These are phyloP conservation scores for Motacilla tschutschensis DNA, from an alignment of 2,113 vertebrate genomes.

Conservation along the genomic window DNA sequence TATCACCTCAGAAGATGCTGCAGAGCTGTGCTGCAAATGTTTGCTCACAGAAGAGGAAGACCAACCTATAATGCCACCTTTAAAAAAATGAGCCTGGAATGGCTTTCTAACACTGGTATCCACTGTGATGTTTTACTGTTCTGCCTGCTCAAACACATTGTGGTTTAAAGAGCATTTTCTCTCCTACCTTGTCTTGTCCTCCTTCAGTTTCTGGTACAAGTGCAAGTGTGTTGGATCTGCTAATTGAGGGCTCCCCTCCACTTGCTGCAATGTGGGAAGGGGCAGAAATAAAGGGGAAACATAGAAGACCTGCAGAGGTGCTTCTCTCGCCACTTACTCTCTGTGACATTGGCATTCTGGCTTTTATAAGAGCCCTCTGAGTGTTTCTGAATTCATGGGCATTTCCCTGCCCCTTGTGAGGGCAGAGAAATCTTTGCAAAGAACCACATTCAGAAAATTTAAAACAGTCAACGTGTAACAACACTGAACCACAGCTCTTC, in stretches of 20 bases:
- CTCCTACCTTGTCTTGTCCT: neutral
- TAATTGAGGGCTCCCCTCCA: neutral
- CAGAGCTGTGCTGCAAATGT: neutral
- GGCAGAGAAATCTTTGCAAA: neutral
- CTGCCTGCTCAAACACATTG: neutral
- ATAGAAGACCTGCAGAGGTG: neutral
- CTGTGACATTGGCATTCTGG: neutral
- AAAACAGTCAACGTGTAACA: neutral
- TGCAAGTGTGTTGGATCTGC: neutral
- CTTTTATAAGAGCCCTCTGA: neutral
- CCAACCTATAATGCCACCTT: neutral
- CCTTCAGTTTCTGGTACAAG: neutral
- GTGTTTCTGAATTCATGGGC: neutral
- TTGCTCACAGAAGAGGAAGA: neutral
- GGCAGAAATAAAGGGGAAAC: neutral
- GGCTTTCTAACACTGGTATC: neutral
- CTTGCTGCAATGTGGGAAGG: neutral
- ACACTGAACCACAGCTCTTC: neutral
- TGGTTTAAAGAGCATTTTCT: neutral
- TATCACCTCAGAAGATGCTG: neutral
- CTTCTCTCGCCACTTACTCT: neutral
- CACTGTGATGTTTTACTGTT: constrained; percentile 17
- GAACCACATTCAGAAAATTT: neutral
- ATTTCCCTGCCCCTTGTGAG: neutral
- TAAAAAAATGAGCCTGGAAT: neutral